These are phyloP conservation scores for Paralichthys olivaceus DNA, from an alignment of 2,113 vertebrate genomes.

Conservation along the genomic window DNA sequence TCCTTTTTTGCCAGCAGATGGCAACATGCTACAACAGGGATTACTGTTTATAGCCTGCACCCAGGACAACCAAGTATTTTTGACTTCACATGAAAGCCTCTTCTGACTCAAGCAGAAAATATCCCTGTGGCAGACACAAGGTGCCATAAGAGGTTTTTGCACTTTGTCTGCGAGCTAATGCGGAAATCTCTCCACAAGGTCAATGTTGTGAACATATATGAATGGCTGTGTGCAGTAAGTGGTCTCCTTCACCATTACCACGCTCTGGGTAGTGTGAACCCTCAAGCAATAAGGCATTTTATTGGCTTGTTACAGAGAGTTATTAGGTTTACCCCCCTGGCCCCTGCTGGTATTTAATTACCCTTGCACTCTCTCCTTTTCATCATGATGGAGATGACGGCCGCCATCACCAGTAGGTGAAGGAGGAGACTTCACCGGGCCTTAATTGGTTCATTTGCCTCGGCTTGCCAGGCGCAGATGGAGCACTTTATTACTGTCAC, in stretches of 20 bases:
- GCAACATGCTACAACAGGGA: conserved; percentile 24
- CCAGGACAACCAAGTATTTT: neutral
- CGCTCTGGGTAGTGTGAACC: conserved; percentile 45
- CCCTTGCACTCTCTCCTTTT: conserved; percentile 65
- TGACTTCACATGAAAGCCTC: neutral
- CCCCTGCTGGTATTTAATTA: conserved; percentile 74
- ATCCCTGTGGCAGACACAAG: conserved; percentile 16
- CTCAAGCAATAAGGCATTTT: conserved; percentile 55
- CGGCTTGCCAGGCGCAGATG: conserved; percentile 73
- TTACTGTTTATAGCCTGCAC: neutral
- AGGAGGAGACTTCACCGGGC: conserved; percentile 67
- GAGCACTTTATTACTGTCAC: conserved; percentile 76
- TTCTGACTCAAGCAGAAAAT: conserved; percentile 21
- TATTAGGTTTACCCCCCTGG: conserved; percentile 67
- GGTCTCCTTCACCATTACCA: conserved; percentile 31
- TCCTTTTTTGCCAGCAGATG: conserved; percentile 58
- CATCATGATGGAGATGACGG: conserved; percentile 69
- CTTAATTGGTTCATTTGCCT: conserved; percentile 76
- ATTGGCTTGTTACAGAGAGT: conserved; percentile 69
- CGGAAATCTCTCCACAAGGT: conserved; percentile 31
- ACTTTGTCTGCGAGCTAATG: conserved; percentile 18
- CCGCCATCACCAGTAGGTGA: conserved; percentile 70
- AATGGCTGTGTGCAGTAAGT: conserved; percentile 37
- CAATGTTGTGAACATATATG: neutral
- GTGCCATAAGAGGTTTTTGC: conserved; percentile 32